Conservation (phyloP, 2,888 invertebrate species). For the Chorisops tibialis region DNA sequence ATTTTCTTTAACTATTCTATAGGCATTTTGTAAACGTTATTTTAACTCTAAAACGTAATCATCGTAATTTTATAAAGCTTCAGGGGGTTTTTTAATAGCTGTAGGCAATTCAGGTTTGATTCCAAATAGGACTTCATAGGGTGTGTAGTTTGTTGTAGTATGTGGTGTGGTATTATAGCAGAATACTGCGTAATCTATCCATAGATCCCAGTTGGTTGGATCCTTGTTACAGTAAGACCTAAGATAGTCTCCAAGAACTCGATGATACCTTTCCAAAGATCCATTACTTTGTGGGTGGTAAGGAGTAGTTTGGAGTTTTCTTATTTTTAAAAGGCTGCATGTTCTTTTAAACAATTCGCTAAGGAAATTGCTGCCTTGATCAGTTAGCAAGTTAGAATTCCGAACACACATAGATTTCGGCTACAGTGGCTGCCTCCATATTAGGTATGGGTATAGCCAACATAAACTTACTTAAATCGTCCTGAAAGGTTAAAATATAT, state of each 20-base stretch:
- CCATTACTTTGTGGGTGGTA: constrained; percentile 20
- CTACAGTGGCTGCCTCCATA: constrained; percentile 4
- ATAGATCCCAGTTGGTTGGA: background rate
- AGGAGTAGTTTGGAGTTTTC: constrained; percentile 2
- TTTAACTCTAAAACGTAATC: too few relatives aligned
- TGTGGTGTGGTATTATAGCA: constrained; percentile 1
- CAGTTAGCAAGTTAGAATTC: background rate
- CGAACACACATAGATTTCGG: background rate
- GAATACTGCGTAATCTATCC: background rate
- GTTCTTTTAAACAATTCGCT: background rate
- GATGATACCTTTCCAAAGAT: constrained; percentile 2
- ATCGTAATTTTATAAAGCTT: too few relatives aligned
- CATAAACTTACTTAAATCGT: too few relatives aligned
- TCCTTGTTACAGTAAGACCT: background rate
- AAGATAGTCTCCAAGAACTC: constrained; percentile 3
- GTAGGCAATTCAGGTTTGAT: too few relatives aligned
- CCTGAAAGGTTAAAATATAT: too few relatives aligned
- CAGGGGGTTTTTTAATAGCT: too few relatives aligned
- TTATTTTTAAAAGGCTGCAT: constrained; percentile 11
- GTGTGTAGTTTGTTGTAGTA: too few relatives aligned
- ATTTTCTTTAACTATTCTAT: too few relatives aligned
- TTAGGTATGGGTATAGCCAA: constrained; percentile 54
- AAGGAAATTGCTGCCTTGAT: constrained; percentile 6
- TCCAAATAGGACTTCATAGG: too few relatives aligned
- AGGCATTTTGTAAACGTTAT: too few relatives aligned